Evolutionary conservation across 2,797 vertebrate species (phyloP).

Genomic region (Danio tinwini): DNA sequence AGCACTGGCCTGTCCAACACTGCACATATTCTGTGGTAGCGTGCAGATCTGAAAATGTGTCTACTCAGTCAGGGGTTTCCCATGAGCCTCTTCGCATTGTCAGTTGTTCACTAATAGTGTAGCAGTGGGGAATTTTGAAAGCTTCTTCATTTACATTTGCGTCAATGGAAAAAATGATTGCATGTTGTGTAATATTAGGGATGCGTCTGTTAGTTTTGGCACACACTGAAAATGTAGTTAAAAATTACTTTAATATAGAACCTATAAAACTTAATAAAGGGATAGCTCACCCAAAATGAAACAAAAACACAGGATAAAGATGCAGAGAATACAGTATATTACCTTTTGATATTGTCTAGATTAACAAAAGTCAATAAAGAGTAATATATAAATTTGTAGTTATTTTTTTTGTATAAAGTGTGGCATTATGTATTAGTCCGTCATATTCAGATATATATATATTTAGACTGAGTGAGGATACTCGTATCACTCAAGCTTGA

Average conservation of each 20-base stretch:
- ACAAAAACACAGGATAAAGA: too few relatives aligned
- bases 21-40: neutral
- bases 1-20: neutral
- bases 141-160: neutral
- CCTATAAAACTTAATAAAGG: neutral
- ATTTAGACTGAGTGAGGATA: too few relatives aligned
- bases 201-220: neutral
- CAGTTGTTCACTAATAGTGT: neutral
- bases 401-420: too few relatives aligned
- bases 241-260: neutral
- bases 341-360: too few relatives aligned
- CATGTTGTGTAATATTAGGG: neutral
- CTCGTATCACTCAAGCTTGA: too few relatives aligned
- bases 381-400: too few relatives aligned
- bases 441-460: too few relatives aligned
- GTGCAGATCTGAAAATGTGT: neutral
- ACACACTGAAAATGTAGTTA: neutral
- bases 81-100: neutral
- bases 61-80: neutral
- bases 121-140: neutral
- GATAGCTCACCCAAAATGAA: neutral
- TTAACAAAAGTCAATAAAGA: too few relatives aligned
- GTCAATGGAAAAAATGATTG: neutral
- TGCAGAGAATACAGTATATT: too few relatives aligned
- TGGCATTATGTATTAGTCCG: too few relatives aligned